phyloP scores from a whole-genome alignment of 2,113 vertebrate genomes.

The Pluvialis apricaria region DNA sequence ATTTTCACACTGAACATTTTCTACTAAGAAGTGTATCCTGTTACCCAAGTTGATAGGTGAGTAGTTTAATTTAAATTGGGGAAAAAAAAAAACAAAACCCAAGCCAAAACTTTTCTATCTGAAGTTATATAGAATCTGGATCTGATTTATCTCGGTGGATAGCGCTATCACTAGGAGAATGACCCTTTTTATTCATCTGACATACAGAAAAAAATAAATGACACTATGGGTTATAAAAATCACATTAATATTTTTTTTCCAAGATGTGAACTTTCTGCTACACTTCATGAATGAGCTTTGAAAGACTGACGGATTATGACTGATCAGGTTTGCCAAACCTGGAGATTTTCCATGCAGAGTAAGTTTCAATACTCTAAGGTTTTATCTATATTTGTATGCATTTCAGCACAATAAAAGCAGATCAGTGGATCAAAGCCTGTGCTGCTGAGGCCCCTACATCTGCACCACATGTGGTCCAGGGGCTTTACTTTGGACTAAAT shows the following conservation, averaged over 20 bases:
- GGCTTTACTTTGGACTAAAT: neutral
- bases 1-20: neutral
- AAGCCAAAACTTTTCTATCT: neutral
- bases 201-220: neutral
- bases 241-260: neutral
- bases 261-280: neutral
- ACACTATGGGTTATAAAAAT: neutral
- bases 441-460: neutral
- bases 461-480: neutral
- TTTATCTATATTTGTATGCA: neutral
- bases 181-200: neutral
- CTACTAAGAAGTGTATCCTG: neutral
- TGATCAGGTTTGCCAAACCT: neutral
- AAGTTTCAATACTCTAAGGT: neutral
- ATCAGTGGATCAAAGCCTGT: neutral
- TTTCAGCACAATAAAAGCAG: constrained; percentile 9
- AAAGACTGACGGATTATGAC: neutral
- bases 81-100: neutral
- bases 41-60: neutral
- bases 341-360: neutral
- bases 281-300: neutral
- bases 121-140: neutral
- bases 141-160: neutral
- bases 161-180: neutral
- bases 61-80: neutral